These are phyloP conservation scores for Sarotherodon lohbergeri DNA, from an alignment of 2,113 vertebrate genomes.

Conservation along the genomic window DNA sequence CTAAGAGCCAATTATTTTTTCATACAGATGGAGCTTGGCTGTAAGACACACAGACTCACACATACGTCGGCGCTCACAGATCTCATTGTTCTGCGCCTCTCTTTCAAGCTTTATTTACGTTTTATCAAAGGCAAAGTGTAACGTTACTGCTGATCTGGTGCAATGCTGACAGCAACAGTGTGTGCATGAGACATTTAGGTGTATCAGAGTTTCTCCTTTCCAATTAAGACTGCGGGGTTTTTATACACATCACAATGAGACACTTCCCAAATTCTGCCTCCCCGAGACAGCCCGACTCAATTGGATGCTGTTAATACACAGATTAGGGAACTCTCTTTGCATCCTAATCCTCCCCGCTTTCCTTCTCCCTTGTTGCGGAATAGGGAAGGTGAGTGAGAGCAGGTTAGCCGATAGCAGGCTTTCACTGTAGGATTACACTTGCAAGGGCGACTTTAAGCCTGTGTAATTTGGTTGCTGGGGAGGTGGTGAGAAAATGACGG, in stretches of 20 bases:
- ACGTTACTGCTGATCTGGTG: neutral
- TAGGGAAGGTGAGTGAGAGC: slow-evolving; percentile 50
- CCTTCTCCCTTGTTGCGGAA: slow-evolving; percentile 4
- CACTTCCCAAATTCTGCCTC: slow-evolving; percentile 43
- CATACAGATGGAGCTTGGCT: neutral
- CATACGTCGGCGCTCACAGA: neutral
- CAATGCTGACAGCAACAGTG: neutral
- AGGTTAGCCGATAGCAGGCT: slow-evolving; percentile 33
- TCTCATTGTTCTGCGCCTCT: neutral
- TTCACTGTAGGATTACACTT: slow-evolving; percentile 45
- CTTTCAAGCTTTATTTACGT: neutral
- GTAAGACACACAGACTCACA: neutral
- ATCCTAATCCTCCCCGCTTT: slow-evolving; percentile 52
- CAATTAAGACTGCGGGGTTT: slow-evolving; percentile 39
- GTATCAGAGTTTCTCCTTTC: neutral
- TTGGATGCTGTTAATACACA: slow-evolving; percentile 55
- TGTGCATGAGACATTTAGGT: neutral
- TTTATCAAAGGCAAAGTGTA: neutral
- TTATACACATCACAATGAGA: slow-evolving; percentile 38
- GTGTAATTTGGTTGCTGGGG: slow-evolving; percentile 24
- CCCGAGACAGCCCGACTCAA: slow-evolving; percentile 43
- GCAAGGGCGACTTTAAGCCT: slow-evolving; percentile 43
- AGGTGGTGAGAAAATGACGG: neutral
- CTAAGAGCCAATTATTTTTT: slow-evolving; percentile 33
- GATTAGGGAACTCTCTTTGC: slow-evolving; percentile 58